phyloP scores from a whole-genome alignment of 2,888 invertebrate genomes.

The Mechanitis mazaeus region DNA sequence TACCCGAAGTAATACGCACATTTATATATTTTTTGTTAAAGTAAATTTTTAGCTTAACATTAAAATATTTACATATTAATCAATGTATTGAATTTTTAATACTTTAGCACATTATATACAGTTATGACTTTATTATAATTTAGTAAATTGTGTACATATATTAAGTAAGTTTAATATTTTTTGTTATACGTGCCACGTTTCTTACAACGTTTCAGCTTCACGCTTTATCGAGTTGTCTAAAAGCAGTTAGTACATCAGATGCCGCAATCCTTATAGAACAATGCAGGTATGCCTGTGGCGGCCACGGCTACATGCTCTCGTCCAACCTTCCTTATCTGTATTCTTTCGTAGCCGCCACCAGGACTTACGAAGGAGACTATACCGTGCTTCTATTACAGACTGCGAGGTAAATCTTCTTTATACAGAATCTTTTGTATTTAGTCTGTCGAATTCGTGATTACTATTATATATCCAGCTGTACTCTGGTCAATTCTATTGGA shows the following conservation, averaged over 20 bases:
- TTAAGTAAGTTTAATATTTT: too few relatives aligned
- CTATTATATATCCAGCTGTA: too few relatives aligned
- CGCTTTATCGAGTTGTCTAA: constrained; percentile 92
- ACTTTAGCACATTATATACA: background rate
- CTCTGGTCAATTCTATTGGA: too few relatives aligned
- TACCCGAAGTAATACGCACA: constrained; percentile 83
- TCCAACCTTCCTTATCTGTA: constrained; percentile 92
- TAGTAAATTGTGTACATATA: too few relatives aligned
- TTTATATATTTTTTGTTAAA: constrained; percentile 44
- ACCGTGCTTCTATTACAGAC: constrained; percentile 94
- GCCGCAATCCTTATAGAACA: constrained; percentile 85
- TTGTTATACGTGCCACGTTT: too few relatives aligned
- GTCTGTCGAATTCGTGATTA: too few relatives aligned
- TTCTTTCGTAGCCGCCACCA: constrained; percentile 88
- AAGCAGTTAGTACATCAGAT: constrained; percentile 88
- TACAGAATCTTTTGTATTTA: too few relatives aligned
- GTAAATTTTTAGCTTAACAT: background rate
- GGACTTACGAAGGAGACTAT: constrained; percentile 98
- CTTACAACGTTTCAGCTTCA: constrained; percentile 85
- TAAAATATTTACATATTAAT: background rate
- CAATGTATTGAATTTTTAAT: background rate
- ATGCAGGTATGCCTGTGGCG: constrained; percentile 92
- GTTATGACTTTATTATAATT: too few relatives aligned
- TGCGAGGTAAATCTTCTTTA: constrained; percentile 74
- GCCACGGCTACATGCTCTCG: constrained; percentile 93